Conservation (phyloP, 2,113 vertebrate genomes). For the Centropus bengalensis region DNA sequence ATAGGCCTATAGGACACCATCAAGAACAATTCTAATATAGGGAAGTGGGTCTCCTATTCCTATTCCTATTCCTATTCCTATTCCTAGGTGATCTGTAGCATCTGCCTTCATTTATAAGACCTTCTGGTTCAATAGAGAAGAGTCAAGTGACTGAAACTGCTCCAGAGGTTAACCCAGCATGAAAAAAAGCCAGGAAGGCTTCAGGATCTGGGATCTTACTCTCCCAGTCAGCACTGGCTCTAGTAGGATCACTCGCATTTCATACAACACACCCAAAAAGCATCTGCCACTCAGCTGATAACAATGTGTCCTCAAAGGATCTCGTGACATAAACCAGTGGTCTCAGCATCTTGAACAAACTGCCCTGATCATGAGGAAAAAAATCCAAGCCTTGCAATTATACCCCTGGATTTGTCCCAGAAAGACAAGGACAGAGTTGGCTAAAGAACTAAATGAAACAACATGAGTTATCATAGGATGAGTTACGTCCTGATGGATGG, state of each 20-base stretch:
- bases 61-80: neutral
- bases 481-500: neutral
- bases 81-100: neutral
- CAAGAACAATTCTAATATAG: neutral
- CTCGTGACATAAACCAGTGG: neutral
- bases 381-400: neutral
- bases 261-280: neutral
- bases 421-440: neutral
- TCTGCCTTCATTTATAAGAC: neutral
- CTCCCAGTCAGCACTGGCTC: neutral
- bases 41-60: neutral
- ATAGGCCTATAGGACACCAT: neutral
- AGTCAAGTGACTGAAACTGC: neutral
- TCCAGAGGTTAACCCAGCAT: neutral
- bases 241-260: neutral
- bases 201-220: neutral
- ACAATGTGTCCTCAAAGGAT: neutral
- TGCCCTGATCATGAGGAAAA: neutral
- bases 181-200: neutral
- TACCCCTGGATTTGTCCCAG: neutral
- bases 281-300: neutral
- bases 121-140: neutral
- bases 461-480: neutral
- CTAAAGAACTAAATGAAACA: neutral
- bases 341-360: neutral